Evolutionary conservation across 2,888 invertebrate species (phyloP).

Genomic region (Venustoraphidia nigricollis): DNA sequence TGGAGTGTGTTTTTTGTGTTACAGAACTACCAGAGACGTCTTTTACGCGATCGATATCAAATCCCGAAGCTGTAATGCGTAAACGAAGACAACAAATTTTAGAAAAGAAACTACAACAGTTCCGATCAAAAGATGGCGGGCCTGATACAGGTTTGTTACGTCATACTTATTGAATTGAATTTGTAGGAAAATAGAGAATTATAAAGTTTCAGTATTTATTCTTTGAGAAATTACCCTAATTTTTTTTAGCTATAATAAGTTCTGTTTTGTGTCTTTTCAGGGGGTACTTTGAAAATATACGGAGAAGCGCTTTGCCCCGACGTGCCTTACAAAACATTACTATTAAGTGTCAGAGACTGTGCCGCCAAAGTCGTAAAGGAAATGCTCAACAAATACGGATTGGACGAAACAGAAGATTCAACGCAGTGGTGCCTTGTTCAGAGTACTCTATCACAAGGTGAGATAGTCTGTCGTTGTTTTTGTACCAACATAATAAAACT

Average conservation of each 20-base stretch:
- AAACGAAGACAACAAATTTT: conserved; percentile 90
- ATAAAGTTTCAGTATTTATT: too few species aligned
- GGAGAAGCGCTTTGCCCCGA: conserved; percentile 91
- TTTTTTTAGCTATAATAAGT: neutral
- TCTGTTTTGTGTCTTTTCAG: conserved; percentile 24
- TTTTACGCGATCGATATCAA: conserved; percentile 97
- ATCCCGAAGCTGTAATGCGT: conserved; percentile 99
- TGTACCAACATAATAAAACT: too few species aligned
- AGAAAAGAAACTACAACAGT: conserved; percentile 90
- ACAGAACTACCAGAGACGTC: conserved; percentile 92
- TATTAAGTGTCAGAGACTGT: conserved; percentile 84
- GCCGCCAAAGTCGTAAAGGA: conserved; percentile 88
- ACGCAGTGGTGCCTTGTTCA: conserved; percentile 89
- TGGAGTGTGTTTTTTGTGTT: conserved; percentile 16
- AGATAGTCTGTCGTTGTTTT: too few species aligned
- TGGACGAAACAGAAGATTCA: conserved; percentile 79
- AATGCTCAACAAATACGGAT: conserved; percentile 93
- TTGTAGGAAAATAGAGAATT: too few species aligned
- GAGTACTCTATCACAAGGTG: conserved; percentile 28
- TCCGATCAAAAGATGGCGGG: conserved; percentile 87
- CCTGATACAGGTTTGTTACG: conserved; percentile 70
- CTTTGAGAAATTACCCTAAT: neutral
- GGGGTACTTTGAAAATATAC: conserved; percentile 85
- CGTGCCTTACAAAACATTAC: conserved; percentile 94
- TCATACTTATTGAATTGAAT: too few species aligned